A percentile compares a stretch with the other conserved stretches of the same genome.
phyloP scores from a whole-genome alignment of 2,888 invertebrate genomes.

The Epistrophe grossulariae region DNA sequence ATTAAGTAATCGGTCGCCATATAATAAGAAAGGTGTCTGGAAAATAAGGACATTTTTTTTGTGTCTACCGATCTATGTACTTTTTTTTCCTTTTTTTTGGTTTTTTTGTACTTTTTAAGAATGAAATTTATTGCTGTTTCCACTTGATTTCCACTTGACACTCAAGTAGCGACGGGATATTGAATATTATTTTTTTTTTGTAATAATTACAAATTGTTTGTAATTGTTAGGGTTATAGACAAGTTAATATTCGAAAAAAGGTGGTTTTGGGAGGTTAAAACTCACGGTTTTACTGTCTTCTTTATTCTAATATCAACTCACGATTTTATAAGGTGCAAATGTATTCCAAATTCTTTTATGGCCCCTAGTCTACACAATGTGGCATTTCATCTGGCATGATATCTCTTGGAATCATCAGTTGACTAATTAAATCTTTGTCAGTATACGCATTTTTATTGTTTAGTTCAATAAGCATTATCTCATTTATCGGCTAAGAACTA shows the following conservation, averaged over 20 bases:
- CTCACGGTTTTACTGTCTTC: too few relatives aligned
- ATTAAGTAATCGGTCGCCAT: constrained; percentile 72
- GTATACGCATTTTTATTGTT: too few relatives aligned
- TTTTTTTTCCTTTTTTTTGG: not conserved
- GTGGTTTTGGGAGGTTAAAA: too few relatives aligned
- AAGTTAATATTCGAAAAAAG: not conserved
- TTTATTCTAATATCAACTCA: too few relatives aligned
- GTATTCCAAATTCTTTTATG: too few relatives aligned
- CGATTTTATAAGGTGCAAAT: too few relatives aligned
- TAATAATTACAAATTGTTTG: constrained; percentile 48
- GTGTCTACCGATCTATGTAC: constrained; percentile 6
- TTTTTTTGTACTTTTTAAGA: constrained; percentile 18
- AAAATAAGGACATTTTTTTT: constrained; percentile 65
- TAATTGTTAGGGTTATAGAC: not conserved
- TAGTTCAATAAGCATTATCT: too few relatives aligned
- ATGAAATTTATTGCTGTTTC: constrained; percentile 36
- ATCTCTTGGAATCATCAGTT: too few relatives aligned
- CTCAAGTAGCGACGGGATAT: constrained; percentile 55
- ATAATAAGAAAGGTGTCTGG: constrained; percentile 74
- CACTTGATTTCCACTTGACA: constrained; percentile 66
- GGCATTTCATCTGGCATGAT: too few relatives aligned
- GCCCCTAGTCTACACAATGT: too few relatives aligned
- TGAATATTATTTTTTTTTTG: constrained; percentile 23
- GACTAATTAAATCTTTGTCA: too few relatives aligned
- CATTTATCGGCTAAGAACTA: too few relatives aligned